A percentile compares a stretch with the other conserved stretches of the same genome.
phyloP scores from a whole-genome alignment of 2,888 invertebrate species.

The Macaria notata region DNA sequence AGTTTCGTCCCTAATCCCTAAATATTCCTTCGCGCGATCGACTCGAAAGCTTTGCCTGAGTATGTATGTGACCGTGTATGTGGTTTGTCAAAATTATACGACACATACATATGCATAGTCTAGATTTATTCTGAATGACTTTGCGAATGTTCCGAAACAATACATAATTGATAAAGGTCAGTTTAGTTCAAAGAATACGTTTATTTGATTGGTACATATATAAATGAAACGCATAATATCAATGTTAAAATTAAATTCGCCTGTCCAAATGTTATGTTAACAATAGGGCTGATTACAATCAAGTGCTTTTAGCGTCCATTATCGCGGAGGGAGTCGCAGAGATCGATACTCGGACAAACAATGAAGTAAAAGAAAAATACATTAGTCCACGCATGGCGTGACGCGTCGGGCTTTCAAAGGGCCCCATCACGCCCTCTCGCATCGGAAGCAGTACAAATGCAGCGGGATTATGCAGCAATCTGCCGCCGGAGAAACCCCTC shows the following conservation, averaged over 20 bases:
- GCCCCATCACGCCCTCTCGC: constrained; percentile 59
- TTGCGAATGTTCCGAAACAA: too few species aligned
- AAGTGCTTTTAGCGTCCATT: constrained; percentile 30
- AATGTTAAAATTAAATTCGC: too few species aligned
- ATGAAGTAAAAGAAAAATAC: constrained; percentile 58
- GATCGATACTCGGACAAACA: constrained; percentile 59
- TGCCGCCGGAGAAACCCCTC: constrained; percentile 57
- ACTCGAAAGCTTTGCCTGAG: constrained; percentile 12
- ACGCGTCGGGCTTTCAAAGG: constrained; percentile 49
- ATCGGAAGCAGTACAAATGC: constrained; percentile 77
- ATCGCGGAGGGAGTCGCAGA: constrained; percentile 38
- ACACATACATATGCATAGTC: constrained; percentile 4
- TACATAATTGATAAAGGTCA: too few species aligned
- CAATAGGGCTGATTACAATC: constrained; percentile 8
- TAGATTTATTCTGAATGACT: too few species aligned
- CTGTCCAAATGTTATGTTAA: too few species aligned
- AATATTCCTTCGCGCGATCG: constrained; percentile 23
- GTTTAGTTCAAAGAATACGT: too few species aligned
- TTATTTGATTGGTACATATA: too few species aligned
- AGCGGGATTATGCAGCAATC: constrained; percentile 73
- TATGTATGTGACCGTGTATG: background rate
- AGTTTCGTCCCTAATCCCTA: constrained; percentile 31
- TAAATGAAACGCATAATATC: too few species aligned
- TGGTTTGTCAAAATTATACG: constrained; percentile 12
- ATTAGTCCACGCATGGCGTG: constrained; percentile 52